Base-by-base conservation (phyloP, 1,140 invertebrate species). In the Lasioglossum albipes region DNA sequence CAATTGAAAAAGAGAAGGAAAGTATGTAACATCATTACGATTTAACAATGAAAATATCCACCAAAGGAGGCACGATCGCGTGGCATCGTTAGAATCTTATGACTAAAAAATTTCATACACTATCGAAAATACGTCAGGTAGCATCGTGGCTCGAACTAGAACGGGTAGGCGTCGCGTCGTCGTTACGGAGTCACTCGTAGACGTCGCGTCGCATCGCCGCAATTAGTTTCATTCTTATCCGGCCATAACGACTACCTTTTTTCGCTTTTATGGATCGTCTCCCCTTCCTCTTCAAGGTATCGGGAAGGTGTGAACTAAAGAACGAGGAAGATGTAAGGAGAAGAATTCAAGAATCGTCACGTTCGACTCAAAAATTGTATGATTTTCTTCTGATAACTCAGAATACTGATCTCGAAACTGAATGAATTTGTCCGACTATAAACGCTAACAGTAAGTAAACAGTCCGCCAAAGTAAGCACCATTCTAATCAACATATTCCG, bases 151-250 rank as follows among this genome's bases (percentile, higher is more conserved):
- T 27, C 27, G 2, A 36, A 5, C 45, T 72, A 68, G 62, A 80
- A 72, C 45, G 20, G 70, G 61, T 13, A 76, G 71, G 64, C 13
- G 31, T 77, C 82, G 64, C 13, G 31, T 77, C 82, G 69, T 84
- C 76, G 80, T 84, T 81, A 86, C 68, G 59, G 64, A 79, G 74
- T 65, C 54, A 77, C 78, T 84, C 78, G 76, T 73, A 76, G 72
- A 57, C 79, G 75, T 76, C 18, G 9, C 79, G 75, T 76, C 18
- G 9, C 16, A 54, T 16, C 66, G 71, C 83, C 86, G 84, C 89
- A 91, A 92, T 93, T 93, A 92, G 90, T 90, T 90, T 93, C 91
- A 84, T 92, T 92, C 91, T 81, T 87, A 83, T 72, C 54, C 66
- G 52, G 52, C 62, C 64, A 57, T 69, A 71, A 73, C 76, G 59